phyloP scores from a whole-genome alignment of 2,888 invertebrate species.

The Megastigmus dorsalis region DNA sequence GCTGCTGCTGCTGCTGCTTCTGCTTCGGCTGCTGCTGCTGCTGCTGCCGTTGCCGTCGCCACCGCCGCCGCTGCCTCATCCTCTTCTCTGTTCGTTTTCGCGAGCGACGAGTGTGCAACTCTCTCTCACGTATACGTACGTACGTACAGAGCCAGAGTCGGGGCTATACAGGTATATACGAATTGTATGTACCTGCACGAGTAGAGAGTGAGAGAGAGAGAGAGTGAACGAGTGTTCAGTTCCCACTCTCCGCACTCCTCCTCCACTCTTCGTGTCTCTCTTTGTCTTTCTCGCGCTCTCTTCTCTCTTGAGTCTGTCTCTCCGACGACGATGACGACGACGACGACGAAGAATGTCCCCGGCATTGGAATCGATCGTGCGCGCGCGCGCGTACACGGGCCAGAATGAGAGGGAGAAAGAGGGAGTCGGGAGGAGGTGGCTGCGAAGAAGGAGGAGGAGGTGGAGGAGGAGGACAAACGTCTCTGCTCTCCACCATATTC shows the following conservation, averaged over 20 bases:
- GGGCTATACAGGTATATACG: not conserved
- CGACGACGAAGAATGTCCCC: conserved; percentile 69
- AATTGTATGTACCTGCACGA: not conserved
- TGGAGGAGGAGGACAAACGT: conserved; percentile 52
- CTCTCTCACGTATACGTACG: not conserved
- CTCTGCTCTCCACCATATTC: conserved; percentile 64
- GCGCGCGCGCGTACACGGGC: conserved; percentile 53
- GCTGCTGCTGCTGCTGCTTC: too few relatives aligned
- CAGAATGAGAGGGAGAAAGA: conserved; percentile 47
- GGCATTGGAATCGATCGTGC: conserved; percentile 69
- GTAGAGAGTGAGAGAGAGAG: not conserved
- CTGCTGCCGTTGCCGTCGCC: conserved; percentile 21
- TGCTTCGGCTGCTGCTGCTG: not conserved
- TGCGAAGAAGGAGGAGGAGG: conserved; percentile 32
- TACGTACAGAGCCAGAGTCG: not conserved
- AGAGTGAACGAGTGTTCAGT: not conserved
- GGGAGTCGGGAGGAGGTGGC: conserved; percentile 13
- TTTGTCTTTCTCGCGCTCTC: conserved; percentile 53
- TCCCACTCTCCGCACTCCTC: conserved; percentile 48
- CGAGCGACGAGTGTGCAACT: conserved; percentile 26
- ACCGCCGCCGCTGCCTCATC: conserved; percentile 55
- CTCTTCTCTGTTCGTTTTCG: conserved; percentile 59
- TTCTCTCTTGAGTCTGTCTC: conserved; percentile 60
- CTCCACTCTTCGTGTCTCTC: conserved; percentile 41
- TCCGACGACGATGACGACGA: conserved; percentile 64